Base-by-base conservation (phyloP, 2,797 vertebrate genomes). In the Garrulus glandarius region DNA sequence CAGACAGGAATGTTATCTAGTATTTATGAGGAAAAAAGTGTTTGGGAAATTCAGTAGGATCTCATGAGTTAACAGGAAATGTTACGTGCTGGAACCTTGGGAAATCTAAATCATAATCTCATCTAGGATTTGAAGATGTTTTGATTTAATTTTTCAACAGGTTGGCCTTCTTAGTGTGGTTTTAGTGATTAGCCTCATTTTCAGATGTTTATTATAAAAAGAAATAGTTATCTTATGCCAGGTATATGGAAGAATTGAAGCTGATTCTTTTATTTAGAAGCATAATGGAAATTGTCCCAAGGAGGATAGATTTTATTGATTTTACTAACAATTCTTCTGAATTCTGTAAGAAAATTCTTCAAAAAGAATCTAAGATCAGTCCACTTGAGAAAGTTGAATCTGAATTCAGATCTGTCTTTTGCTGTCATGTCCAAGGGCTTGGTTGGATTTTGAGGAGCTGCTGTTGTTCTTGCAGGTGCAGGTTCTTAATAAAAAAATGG, bases 61-160 rank as follows among this genome's bases (percentile, higher is more conserved):
- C 69, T 81, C 26, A 15, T 21, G 55, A 89, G 63, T 78, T 90
- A 75, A 75, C 36, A 92, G 91, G 69, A 85, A 83, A 64, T 60
- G 50, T 55, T 78, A 13, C 20, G 3, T 55, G 6, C 61, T 77
- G 61, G 55, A 89, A 49, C 63, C 57, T 52, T 87, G 49, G 84
- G 76, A 68, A 92, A 80, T 37, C 37, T 37, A 24, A 72, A 77
- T 69, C 37, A 22, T 39, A 84, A 72, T 84, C 41, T 72, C 57
- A 36, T 44, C 11, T 57, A 15, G 59, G 32, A 56, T 74, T 56
- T n/a, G 36, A 50, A 71, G 21, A n/a, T 75, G 34, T 89, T 91
- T 91, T 89, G 59, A 55, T 81, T 39, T 89, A 19, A 53, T 84
- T 94, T 96, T 89, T 93, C 50, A 49, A 7, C 65, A 92, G 29